Base-by-base conservation (phyloP, 2,113 vertebrate species). In the Malaclemys terrapin region DNA sequence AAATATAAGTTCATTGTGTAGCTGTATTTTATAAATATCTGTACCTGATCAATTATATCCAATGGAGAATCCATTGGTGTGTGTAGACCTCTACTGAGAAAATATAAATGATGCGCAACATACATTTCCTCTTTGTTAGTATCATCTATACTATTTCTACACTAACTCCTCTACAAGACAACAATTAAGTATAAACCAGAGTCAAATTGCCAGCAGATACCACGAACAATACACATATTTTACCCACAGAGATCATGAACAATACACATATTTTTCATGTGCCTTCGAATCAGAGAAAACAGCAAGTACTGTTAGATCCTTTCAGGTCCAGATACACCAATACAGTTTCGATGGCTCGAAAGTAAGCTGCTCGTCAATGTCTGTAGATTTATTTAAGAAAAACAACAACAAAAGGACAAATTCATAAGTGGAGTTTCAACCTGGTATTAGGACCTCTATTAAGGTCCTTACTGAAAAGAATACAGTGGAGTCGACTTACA, bases 311-410 rank as follows among this genome's bases (percentile, higher is more conserved):
- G 5, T 81, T 96, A 47, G 47, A 49, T 31, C 8, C 49, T 89
- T 94, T 82, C 59, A 72, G 87, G 86, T 65, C 52, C 53, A 56
- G 88, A 53, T 52, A 76, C 3, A 50, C 35, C 75, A 69, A 81
- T 25, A 79, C 38, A 54, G 53, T 79, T 45, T 10, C 57, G 84
- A 72, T 89, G 83, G 76, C 69, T 89, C 88, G 84, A 97, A 96
- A 97, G 91, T 82, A 91, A 98, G 88, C 95, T 94, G 87, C 47
- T 90, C 87, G 90, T 89, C 75, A n/a, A 53, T 94, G 96, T 92
- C 96, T 95, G 89, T 94, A 35, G 88, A 87, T 94, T 94, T 96
- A 89, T 31, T 79, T 52, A 88, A 93, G 92, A 90, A 93, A 56
- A 76, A 76, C 75, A 87, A 95, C 56, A 38, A 92, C 82, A 95